phyloP scores from a whole-genome alignment of 2,113 vertebrate genomes.

The Seriola rivoliana region DNA sequence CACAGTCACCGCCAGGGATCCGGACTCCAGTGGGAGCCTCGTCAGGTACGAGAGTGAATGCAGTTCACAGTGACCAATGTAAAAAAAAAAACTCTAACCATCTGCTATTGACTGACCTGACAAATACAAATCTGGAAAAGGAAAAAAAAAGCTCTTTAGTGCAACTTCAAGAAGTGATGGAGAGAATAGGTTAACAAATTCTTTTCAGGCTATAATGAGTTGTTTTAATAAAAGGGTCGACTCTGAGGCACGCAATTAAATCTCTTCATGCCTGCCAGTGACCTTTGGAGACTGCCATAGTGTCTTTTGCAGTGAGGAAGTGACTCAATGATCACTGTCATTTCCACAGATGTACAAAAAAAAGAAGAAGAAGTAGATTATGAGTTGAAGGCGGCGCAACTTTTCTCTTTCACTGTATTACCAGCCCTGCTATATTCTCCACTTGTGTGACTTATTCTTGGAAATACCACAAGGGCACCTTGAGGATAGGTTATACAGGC shows the following conservation, averaged over 20 bases:
- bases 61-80: neutral
- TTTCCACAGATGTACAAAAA: slow-evolving; percentile 48
- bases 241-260: slow-evolving; percentile 72
- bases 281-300: slow-evolving; percentile 64
- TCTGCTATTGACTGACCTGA: neutral
- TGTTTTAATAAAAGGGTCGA: slow-evolving; percentile 69
- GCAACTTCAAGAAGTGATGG: slow-evolving; percentile 14
- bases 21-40: slow-evolving; percentile 88
- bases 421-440: slow-evolving; percentile 50
- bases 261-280: slow-evolving; percentile 45
- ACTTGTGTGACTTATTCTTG: slow-evolving; percentile 71
- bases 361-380: slow-evolving; percentile 36
- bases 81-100: neutral
- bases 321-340: slow-evolving; percentile 38
- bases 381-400: slow-evolving; percentile 56
- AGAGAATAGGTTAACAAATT: slow-evolving; percentile 49
- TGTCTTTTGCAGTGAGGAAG: slow-evolving; percentile 16
- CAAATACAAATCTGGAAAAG: neutral
- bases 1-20: slow-evolving; percentile 92
- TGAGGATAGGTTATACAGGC: slow-evolving; percentile 82
- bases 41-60: slow-evolving; percentile 88
- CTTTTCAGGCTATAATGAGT: slow-evolving; percentile 67
- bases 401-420: slow-evolving; percentile 44
- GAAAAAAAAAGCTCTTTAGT: slow-evolving; percentile 8
- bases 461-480: slow-evolving; percentile 85